Evolutionary conservation across 2,797 vertebrate species (phyloP).

Genomic region (Xenops minutus): DNA sequence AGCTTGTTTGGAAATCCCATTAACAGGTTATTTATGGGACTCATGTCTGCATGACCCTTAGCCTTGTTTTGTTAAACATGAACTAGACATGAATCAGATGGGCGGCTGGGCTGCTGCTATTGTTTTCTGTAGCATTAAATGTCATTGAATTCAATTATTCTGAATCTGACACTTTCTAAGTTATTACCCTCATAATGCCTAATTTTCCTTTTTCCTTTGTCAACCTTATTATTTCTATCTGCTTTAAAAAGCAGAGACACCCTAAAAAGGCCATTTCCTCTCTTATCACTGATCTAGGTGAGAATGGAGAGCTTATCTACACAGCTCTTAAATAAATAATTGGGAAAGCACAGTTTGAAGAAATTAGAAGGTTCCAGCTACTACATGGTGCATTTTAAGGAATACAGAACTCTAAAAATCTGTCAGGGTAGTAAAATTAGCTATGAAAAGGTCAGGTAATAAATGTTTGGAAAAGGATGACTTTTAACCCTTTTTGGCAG

Average conservation of each 20-base stretch:
- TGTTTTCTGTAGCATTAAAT: constrained; percentile 96
- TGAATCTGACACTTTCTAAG: constrained; percentile 83
- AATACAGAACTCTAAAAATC: background rate
- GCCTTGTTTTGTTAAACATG: constrained; percentile 99
- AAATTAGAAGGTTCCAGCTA: background rate
- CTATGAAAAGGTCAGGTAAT: constrained; percentile 1
- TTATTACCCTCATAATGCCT: constrained; percentile 81
- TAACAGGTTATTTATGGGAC: constrained; percentile 99
- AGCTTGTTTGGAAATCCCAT: constrained; percentile 99
- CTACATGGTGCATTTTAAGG: background rate
- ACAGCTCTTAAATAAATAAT: constrained; percentile 1
- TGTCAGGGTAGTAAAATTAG: background rate
- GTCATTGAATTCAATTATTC: constrained; percentile 96
- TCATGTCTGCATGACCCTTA: constrained; percentile 91
- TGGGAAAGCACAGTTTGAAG: background rate
- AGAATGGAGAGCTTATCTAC: background rate
- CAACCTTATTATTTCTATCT: constrained; percentile 78
- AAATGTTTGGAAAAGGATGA: background rate
- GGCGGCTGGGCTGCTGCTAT: constrained; percentile 89
- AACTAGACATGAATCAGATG: constrained; percentile 95
- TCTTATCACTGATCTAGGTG: constrained; percentile 49
- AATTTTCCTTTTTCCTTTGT: constrained; percentile 77
- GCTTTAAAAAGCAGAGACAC: constrained; percentile 63
- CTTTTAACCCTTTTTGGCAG: constrained; percentile 14
- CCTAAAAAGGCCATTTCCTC: constrained; percentile 58